Evolutionary conservation across 2,888 invertebrate genomes (phyloP), one percentile per base, ranked within the genome.

Genomic region (Mythimna loreyi): DNA sequence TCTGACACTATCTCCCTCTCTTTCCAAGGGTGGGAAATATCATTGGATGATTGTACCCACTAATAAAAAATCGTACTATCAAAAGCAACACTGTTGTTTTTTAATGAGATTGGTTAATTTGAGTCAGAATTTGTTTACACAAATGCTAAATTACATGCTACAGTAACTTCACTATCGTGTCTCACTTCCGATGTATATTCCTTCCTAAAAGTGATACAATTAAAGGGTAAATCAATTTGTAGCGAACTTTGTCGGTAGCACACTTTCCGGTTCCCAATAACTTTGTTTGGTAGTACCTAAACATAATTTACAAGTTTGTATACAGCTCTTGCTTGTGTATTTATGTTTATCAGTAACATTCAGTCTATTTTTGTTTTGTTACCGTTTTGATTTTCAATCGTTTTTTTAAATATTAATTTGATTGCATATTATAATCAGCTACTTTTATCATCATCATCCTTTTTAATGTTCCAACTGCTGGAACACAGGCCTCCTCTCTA

Each of bases 191-290:
- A 30, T 30, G 50, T 52, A 75, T 73, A 40, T 11, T 36, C 40
- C 16, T 19, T 76, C 59, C 58, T 65, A 62, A 57, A 68, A 77
- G 52, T 66, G 57, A 66, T 71, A 70, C 74, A 74, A 85, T 81
- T 78, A 80, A 25, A 65, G 58, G 43, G 59, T 69, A 72, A 80
- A 75, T 72, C 55, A 75, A 81, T 71, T 85, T 79, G 63, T 40
- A 33, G 23, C 40, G 3, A 33, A 74, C 53, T 67, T 40, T 36
- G 63, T 57, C 11, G 60, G 50, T 8, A 49, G 36, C n/a, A 9
- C 25, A 23, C 36, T 59, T 73, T 25, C 16, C 23, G 49, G 43
- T 11, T 52, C 13, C 21, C 16, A 6, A 19, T 72, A 53, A 74
- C 47, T 11, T 68, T 25, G 57, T 64, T 74, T 50, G 25, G 16